A percentile compares a stretch with the other conserved stretches of the same genome.
Evolutionary conservation across 2,888 invertebrate species (phyloP).

Genomic region (Campaea margaritaria): DNA sequence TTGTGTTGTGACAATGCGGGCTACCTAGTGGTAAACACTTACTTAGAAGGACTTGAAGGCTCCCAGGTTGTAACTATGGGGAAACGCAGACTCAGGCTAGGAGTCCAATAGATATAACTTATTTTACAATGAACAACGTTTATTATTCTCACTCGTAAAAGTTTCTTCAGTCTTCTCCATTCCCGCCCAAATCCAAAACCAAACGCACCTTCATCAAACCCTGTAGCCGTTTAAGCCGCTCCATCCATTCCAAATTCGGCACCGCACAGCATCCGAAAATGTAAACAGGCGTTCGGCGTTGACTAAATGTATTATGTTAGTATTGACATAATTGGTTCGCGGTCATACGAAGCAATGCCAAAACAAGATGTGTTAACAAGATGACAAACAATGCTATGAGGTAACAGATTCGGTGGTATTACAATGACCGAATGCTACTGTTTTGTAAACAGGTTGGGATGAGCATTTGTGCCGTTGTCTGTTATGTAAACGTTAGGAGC

Average conservation of each 20-base stretch:
- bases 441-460: slow-evolving; percentile 39
- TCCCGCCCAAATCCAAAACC: too few relatives aligned
- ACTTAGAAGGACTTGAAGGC: too few relatives aligned
- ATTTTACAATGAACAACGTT: too few relatives aligned
- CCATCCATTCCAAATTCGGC: slow-evolving; percentile 15
- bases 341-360: slow-evolving; percentile 58
- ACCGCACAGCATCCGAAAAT: slow-evolving; percentile 13
- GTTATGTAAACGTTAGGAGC: slow-evolving; percentile 17
- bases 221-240: slow-evolving; percentile 24
- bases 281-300: slow-evolving; percentile 35
- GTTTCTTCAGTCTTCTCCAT: too few relatives aligned
- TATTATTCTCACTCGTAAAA: too few relatives aligned
- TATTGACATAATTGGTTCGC: slow-evolving; percentile 68
- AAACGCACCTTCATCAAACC: too few relatives aligned
- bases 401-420: slow-evolving; percentile 39
- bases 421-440: slow-evolving; percentile 40
- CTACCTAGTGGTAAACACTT: too few relatives aligned
- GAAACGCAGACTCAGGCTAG: too few relatives aligned
- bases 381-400: slow-evolving; percentile 57
- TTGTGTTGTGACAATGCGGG: too few relatives aligned
- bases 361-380: slow-evolving; percentile 63
- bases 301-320: too few relatives aligned
- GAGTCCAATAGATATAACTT: too few relatives aligned
- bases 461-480: slow-evolving; percentile 12
- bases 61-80: too few relatives aligned